Conservation (phyloP, 2,113 vertebrate genomes). For the Reinhardtius hippoglossoides region DNA sequence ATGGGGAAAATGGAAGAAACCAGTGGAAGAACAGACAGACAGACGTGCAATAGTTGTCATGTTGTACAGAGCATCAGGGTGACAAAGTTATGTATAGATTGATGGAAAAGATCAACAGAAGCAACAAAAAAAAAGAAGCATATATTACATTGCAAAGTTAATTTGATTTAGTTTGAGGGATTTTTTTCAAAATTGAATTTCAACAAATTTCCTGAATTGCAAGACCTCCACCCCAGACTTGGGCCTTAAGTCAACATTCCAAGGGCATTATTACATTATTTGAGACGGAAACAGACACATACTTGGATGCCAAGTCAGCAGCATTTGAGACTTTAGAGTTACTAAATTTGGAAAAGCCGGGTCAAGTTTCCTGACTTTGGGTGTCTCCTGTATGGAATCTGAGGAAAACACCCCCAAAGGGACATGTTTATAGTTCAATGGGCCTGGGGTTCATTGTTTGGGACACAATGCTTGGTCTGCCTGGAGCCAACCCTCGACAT, state of each 20-base stretch:
- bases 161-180: no score
- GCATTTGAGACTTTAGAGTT: slow-evolving; percentile 62
- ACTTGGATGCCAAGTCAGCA: slow-evolving; percentile 75
- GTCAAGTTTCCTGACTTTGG: slow-evolving; percentile 84
- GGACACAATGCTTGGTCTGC: slow-evolving; percentile 86
- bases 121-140: no score
- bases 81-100: background rate
- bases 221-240: slow-evolving; percentile 24
- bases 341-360: slow-evolving; percentile 79
- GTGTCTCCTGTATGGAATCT: slow-evolving; percentile 82
- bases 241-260: slow-evolving; percentile 38
- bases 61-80: background rate
- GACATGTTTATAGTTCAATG: slow-evolving; percentile 84
- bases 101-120: background rate
- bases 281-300: slow-evolving; percentile 37
- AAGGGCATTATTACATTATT: slow-evolving; percentile 44
- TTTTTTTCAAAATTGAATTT: background rate
- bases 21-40: no score
- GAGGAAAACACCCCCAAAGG: slow-evolving; percentile 82
- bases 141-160: no score
- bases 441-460: slow-evolving; percentile 86
- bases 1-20: no score
- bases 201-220: slow-evolving; percentile 26
- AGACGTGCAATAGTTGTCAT: background rate
- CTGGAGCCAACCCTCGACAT: slow-evolving; percentile 84